phyloP scores from a whole-genome alignment of 2,888 invertebrate species.

The Entomobrya proxima region DNA sequence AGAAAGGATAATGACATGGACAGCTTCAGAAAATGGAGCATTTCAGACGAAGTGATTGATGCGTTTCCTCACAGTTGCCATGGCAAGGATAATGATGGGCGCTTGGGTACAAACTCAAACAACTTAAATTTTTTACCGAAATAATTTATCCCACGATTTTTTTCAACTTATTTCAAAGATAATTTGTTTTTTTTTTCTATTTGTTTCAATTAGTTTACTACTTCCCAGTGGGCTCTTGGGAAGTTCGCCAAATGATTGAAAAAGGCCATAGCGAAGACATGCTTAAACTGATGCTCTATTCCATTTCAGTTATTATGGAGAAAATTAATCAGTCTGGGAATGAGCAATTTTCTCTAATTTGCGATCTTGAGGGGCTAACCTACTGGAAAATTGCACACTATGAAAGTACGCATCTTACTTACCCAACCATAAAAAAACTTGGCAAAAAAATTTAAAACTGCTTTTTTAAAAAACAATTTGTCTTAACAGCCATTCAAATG shows the following conservation, averaged over 20 bases:
- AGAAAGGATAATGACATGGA: constrained; percentile 67
- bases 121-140: not conserved
- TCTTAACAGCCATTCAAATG: constrained; percentile 54
- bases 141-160: no score
- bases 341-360: constrained; percentile 57
- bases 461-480: not conserved
- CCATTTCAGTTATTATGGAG: constrained; percentile 23
- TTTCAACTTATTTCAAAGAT: not conserved
- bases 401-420: constrained; percentile 49
- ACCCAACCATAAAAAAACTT: not conserved
- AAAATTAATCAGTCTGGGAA: not conserved
- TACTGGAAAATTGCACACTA: constrained; percentile 67
- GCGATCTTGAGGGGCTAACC: constrained; percentile 62
- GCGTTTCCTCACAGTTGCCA: constrained; percentile 64
- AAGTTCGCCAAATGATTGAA: constrained; percentile 68
- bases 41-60: constrained; percentile 56
- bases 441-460: not conserved
- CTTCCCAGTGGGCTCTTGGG: constrained; percentile 71
- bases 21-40: constrained; percentile 63
- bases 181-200: not conserved
- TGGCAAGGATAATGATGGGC: constrained; percentile 71
- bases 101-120: constrained; percentile 60
- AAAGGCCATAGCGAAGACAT: constrained; percentile 63
- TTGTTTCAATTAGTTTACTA: constrained; percentile 50
- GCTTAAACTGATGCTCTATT: constrained; percentile 41